Base-by-base conservation (phyloP, 2,113 vertebrate species). In the Sylvilagus bachmani region DNA sequence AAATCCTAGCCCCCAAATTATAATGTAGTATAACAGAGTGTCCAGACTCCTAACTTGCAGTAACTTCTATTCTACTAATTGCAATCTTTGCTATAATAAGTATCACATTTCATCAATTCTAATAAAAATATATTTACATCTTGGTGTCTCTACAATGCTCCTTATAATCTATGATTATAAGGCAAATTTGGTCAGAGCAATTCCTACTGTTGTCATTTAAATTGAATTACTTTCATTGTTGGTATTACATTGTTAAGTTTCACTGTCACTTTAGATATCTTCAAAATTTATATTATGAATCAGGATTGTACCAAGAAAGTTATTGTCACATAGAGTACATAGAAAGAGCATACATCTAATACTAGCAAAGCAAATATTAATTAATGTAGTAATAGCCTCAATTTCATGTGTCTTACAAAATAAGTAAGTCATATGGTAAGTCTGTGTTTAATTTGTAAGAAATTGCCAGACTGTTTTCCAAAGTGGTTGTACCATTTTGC, bases 331-430 rank as follows among this genome's bases (percentile, higher is more conserved):
- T 10, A 44, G 58, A 80, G 31, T 53, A 24, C 49, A 44, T 67
- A 21, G n/a, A 61, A 74, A 88, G 49, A 79, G 8, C 36, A 92
- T 21, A 74, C 36, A 24, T 69, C 62, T 84, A 53, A 79, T 1
- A 86, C 33, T 8, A 74, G 62, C 77, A 86, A 69, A 81, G 21
- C 53, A 62, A 87, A 91, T 8, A 74, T 38, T 88, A 33, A 80
- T 38, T 31, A 44, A 0, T 89, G 66, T 9, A 92, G 36, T 58
- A 93, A 79, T 66, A 66, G 66, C 12, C 66, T 69, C n/a, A 19
- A 38, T 75, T 38, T 88, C 85, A 91, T 29, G 12, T 92, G 74
- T 53, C 79, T 89, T 91, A 55, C 25, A 94, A 87, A 91, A 79
- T 61, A 74, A 61, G 33, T 58, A 14, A 58, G 55, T 58, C 55